Conservation (phyloP, 1,140 invertebrate species). For the Apis laboriosa region DNA sequence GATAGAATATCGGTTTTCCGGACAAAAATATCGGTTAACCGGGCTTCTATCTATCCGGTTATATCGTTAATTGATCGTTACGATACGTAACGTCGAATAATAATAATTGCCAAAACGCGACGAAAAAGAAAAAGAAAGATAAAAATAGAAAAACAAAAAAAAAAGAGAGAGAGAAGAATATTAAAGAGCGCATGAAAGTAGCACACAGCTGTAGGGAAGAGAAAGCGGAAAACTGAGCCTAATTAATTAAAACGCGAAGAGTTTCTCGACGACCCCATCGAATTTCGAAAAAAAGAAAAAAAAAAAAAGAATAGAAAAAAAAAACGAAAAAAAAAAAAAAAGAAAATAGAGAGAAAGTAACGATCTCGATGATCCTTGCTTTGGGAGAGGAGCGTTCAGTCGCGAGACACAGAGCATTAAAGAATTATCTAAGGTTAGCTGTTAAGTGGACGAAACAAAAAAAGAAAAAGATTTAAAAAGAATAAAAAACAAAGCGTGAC, state of each 20-base stretch:
- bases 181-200: neutral
- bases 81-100: constrained; percentile 10
- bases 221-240: constrained; percentile 4
- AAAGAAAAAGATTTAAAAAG: neutral
- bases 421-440: constrained; percentile 53
- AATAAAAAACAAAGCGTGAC: constrained; percentile 25
- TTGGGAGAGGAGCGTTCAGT: neutral
- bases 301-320: neutral
- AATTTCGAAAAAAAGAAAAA: neutral
- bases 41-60: constrained; percentile 11
- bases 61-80: constrained; percentile 29
- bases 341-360: neutral
- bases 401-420: constrained; percentile 14
- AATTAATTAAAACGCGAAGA: constrained; percentile 1
- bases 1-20: neutral
- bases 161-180: neutral
- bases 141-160: neutral
- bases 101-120: constrained; percentile 17
- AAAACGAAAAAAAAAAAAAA: neutral
- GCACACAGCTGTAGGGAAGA: neutral
- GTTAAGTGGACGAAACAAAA: constrained; percentile 37
- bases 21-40: neutral
- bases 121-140: neutral
- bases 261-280: constrained; percentile 13
- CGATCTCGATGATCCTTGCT: neutral